Conservation (phyloP, 2,113 vertebrate genomes). For the Lamprotornis superbus region DNA sequence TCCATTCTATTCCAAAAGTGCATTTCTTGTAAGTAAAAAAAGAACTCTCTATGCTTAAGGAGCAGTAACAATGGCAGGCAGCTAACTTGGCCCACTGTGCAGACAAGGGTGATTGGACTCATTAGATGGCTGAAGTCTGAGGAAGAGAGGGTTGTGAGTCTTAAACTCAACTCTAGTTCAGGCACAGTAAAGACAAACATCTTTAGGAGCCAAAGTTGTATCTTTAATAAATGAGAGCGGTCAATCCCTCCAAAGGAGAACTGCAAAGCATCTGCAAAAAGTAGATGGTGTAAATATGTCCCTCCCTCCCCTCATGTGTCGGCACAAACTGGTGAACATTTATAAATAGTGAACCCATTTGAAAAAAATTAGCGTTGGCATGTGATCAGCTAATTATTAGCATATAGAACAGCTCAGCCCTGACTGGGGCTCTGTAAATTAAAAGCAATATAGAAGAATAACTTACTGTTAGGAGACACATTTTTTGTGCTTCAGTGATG, state of each 20-base stretch:
- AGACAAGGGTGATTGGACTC: neutral
- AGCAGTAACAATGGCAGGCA: neutral
- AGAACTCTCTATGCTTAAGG: neutral
- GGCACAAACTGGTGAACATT: neutral
- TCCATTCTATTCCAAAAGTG: neutral
- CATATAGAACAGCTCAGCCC: constrained; percentile 15
- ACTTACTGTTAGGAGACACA: neutral
- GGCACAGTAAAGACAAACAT: neutral
- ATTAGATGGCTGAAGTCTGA: neutral
- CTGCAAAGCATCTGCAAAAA: neutral
- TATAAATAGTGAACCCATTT: constrained; percentile 60
- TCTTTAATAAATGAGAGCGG: neutral
- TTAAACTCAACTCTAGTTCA: neutral
- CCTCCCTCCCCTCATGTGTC: neutral
- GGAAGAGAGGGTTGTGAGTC: neutral
- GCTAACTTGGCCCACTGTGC: neutral
- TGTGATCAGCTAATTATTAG: constrained; percentile 56
- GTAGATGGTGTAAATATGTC: neutral
- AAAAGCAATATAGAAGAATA: neutral
- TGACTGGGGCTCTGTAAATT: constrained; percentile 5
- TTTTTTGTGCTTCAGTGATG: neutral
- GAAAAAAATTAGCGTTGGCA: constrained; percentile 52
- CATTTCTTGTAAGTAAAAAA: neutral
- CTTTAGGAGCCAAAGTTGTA: neutral
- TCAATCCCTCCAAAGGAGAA: neutral